Base-by-base conservation (phyloP, 2,113 vertebrate genomes). In the Phoxinus phoxinus region DNA sequence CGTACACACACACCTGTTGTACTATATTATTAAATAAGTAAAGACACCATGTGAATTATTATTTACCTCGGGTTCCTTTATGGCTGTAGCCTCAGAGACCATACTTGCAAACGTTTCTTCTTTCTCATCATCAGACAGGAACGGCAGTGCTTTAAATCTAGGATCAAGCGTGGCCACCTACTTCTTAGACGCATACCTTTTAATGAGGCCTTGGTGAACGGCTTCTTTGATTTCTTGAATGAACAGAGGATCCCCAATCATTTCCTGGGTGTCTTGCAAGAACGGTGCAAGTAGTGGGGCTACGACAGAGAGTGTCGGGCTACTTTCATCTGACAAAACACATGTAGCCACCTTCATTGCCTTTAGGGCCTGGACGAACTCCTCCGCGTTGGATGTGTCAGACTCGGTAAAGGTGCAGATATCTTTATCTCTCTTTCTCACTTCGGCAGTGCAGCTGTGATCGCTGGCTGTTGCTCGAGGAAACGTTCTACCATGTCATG, bases 361-460 rank as follows among this genome's bases (percentile, higher is more conserved):
- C 75, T 59, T 85, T 13, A 85, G 32, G 3, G 59, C 69, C 17
- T 37, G 19, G 4, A 72, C 41, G 3, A 72, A 72, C 8, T 72
- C 69, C 21, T 72, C 21, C 11, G 32, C 17, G 30, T 79, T 65
- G 51, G 44, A 56, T 35, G 83, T 75, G 67, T 83, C 37, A 7
- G 46, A n/a, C 69, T 83, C 46, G 5, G 44, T 59, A 27, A 83
- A 83, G 56, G 58, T 87, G 48, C 37, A 84, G 17, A 87, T 63
- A 25, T 87, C 61, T n/a, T 84, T 87, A 56, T 87, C 80, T 53
- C 71, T 78, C 46, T 87, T 77, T 21, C 71, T 75, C 27, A 77
- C 37, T 23, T 88, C 56, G 7, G 61, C 15, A 88, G 84, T 67
- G 84, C 48, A 63, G 65, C 73, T 25, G 48, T 56, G 21, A 88